These are phyloP conservation scores for Danio aesculapii DNA, from an alignment of 2,797 vertebrate species.

Conservation along the genomic window DNA sequence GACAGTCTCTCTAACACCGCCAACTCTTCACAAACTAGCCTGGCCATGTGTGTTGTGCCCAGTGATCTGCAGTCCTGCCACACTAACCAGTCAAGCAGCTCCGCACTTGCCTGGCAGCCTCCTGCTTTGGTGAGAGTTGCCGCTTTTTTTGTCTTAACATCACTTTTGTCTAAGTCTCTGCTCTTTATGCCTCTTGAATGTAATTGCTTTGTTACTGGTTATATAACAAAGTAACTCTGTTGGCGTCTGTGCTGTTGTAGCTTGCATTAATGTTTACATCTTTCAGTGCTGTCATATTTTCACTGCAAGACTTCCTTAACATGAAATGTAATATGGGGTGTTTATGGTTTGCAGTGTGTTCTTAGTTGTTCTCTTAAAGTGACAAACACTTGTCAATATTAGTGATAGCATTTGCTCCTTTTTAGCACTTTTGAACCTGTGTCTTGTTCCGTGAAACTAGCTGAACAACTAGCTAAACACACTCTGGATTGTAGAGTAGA, in stretches of 20 bases:
- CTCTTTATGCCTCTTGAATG: neutral
- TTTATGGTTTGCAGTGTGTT: neutral
- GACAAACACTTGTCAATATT: neutral
- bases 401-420: neutral
- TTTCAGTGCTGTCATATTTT: neutral
- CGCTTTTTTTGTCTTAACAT: slow-evolving; percentile 3
- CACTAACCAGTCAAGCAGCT: slow-evolving; percentile 38
- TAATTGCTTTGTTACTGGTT: neutral
- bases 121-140: slow-evolving; percentile 71
- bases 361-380: neutral
- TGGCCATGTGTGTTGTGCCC: slow-evolving; percentile 59
- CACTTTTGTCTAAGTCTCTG: slow-evolving; percentile 17
- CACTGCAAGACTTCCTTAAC: neutral
- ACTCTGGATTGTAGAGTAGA: too few species aligned
- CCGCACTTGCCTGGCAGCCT: slow-evolving; percentile 24
- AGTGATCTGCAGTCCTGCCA: slow-evolving; percentile 18
- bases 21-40: slow-evolving; percentile 75
- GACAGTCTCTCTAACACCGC: slow-evolving; percentile 71
- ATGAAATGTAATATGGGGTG: too few species aligned
- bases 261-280: neutral
- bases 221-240: neutral
- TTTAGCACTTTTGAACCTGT: neutral
- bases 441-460: too few species aligned
- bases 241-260: neutral
- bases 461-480: too few species aligned